Percentiles rank a stretch among this genome's conserved stretches.
These are phyloP conservation scores for Eupeodes luniger DNA, from an alignment of 2,888 invertebrate species.

Conservation along the genomic window DNA sequence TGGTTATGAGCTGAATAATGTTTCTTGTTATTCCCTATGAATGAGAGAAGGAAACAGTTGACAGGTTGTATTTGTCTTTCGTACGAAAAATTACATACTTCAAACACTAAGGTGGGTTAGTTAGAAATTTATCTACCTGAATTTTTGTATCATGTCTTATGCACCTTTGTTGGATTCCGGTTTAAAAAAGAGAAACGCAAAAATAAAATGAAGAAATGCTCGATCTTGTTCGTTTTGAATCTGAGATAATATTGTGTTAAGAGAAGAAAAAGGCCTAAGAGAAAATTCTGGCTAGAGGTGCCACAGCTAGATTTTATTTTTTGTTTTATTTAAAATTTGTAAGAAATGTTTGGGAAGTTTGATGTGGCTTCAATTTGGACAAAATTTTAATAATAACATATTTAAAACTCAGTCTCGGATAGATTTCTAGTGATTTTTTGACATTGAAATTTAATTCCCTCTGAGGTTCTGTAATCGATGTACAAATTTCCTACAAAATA, in stretches of 20 bases:
- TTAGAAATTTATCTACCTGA: slow-evolving; percentile 61
- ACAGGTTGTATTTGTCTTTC: slow-evolving; percentile 68
- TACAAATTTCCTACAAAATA: too few species aligned
- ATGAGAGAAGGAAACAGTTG: slow-evolving; percentile 67
- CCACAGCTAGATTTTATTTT: neutral
- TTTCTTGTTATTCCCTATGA: slow-evolving; percentile 38
- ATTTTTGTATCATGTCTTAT: slow-evolving; percentile 40
- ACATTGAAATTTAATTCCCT: too few species aligned
- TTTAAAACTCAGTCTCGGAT: too few species aligned
- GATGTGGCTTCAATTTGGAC: too few species aligned
- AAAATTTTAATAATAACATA: too few species aligned
- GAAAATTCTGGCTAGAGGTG: slow-evolving; percentile 12
- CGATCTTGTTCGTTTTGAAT: slow-evolving; percentile 23
- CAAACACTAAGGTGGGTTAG: slow-evolving; percentile 60
- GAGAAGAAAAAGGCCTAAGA: slow-evolving; percentile 33
- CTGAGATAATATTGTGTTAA: slow-evolving; percentile 7
- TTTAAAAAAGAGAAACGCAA: slow-evolving; percentile 65
- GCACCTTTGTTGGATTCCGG: slow-evolving; percentile 66
- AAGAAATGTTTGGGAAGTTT: too few species aligned
- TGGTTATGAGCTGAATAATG: slow-evolving; percentile 70
- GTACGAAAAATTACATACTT: slow-evolving; percentile 49
- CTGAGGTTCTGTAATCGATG: too few species aligned
- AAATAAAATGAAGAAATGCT: slow-evolving; percentile 28
- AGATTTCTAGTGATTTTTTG: too few species aligned
- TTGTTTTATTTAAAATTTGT: neutral